A percentile compares a stretch with the other conserved stretches of the same genome.
Evolutionary conservation across 2,113 vertebrate species (phyloP).

Genomic region (Ctenomys sociabilis): DNA sequence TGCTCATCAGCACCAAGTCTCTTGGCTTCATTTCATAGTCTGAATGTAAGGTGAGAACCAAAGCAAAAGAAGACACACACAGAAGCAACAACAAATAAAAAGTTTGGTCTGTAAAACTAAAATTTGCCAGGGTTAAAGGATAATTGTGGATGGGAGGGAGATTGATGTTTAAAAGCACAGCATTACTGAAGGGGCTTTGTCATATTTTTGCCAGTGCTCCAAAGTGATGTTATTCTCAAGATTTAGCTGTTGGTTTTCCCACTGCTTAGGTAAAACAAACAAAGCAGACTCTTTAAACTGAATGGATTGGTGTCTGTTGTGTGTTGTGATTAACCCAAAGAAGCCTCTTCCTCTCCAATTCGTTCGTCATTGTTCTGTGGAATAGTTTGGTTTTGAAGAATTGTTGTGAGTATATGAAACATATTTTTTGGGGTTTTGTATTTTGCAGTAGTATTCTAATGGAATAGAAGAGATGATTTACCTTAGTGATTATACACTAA

Average conservation of each 20-base stretch:
- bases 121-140: not conserved
- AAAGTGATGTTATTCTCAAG: conserved; percentile 29
- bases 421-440: conserved; percentile 25
- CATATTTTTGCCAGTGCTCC: conserved; percentile 43
- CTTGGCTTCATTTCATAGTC: conserved; percentile 67
- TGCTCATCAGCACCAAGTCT: conserved; percentile 70
- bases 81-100: not conserved
- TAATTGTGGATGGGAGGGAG: conserved; percentile 62
- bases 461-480: conserved; percentile 1
- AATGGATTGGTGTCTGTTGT: conserved; percentile 54
- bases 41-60: conserved; percentile 72
- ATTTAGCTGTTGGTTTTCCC: conserved; percentile 56
- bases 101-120: conserved; percentile 53
- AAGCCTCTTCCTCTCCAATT: conserved; percentile 34
- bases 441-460: conserved; percentile 19
- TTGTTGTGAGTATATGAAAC: conserved; percentile 46
- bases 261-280: conserved; percentile 44
- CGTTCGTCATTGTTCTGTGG: conserved; percentile 6
- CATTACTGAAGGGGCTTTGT: conserved; percentile 7
- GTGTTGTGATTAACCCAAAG: conserved; percentile 43
- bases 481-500: conserved; percentile 34
- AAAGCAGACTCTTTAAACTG: conserved; percentile 45
- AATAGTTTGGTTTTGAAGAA: conserved; percentile 66
- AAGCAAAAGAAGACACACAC: conserved; percentile 41
- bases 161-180: conserved; percentile 32